Conservation (phyloP, 2,797 vertebrate species). For the Parambassis ranga region DNA sequence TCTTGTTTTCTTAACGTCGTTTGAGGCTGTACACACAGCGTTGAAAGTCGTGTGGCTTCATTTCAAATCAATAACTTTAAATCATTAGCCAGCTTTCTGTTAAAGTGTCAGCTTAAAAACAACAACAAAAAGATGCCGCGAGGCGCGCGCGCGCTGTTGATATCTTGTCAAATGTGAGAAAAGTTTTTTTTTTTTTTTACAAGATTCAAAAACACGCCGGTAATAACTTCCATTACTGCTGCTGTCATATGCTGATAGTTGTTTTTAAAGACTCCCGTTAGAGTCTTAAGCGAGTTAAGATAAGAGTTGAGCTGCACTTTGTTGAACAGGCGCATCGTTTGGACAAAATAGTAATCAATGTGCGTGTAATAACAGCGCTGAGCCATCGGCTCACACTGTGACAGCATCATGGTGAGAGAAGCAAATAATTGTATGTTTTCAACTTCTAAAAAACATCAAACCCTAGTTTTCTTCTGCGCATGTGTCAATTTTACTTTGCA, state of each 20-base stretch:
- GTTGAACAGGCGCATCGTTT: slow-evolving; percentile 28
- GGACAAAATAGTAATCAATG: slow-evolving; percentile 52
- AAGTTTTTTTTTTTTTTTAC: too few relatives aligned
- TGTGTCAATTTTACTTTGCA: too few relatives aligned
- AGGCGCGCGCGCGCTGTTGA: slow-evolving; percentile 51
- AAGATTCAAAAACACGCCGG: slow-evolving; percentile 5
- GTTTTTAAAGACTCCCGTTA: neutral
- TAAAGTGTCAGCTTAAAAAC: neutral
- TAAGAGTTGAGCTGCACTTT: slow-evolving; percentile 26
- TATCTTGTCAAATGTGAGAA: slow-evolving; percentile 40
- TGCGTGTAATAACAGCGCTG: slow-evolving; percentile 47
- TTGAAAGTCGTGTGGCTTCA: neutral
- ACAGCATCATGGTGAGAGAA: slow-evolving; percentile 1
- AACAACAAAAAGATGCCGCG: slow-evolving; percentile 27
- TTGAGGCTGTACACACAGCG: neutral
- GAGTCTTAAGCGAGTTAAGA: too few relatives aligned
- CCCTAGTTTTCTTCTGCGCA: too few relatives aligned
- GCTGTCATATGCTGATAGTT: neutral
- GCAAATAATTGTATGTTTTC: slow-evolving; percentile 9
- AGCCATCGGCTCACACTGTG: slow-evolving; percentile 33
- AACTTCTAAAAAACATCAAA: slow-evolving; percentile 1
- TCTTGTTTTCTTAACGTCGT: neutral
- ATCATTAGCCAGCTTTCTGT: neutral
- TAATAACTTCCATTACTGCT: neutral
- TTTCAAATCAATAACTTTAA: neutral